These are phyloP conservation scores for Zygothrica quintamaculata DNA, from an alignment of 2,888 invertebrate species.

Conservation along the genomic window DNA sequence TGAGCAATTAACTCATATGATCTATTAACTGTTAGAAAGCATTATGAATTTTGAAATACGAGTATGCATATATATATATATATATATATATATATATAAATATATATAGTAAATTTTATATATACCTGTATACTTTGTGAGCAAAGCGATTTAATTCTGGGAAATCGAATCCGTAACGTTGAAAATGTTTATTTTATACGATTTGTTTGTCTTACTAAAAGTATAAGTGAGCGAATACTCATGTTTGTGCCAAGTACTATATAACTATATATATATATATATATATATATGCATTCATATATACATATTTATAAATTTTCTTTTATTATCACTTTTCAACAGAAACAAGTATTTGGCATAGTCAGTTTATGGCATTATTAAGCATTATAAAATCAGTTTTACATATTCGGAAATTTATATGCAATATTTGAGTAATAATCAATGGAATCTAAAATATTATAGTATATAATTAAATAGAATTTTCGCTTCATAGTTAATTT, in stretches of 20 bases:
- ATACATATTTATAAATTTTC: slow-evolving; percentile 2
- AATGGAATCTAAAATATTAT: too few species aligned
- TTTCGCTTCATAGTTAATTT: too few species aligned
- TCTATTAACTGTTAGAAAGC: background rate
- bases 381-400: background rate
- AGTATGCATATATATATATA: slow-evolving; percentile 2
- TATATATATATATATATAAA: background rate
- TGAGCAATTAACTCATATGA: background rate
- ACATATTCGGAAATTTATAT: too few species aligned
- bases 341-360: slow-evolving; percentile 21
- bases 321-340: slow-evolving; percentile 15
- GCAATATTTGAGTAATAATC: too few species aligned
- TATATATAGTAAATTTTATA: background rate
- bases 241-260: slow-evolving; percentile 15
- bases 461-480: too few species aligned
- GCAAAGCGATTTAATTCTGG: slow-evolving; percentile 40
- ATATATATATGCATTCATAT: background rate
- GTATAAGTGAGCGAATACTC: slow-evolving; percentile 12
- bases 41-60: background rate
- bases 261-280: background rate
- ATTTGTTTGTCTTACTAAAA: slow-evolving; percentile 52
- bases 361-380: slow-evolving; percentile 13
- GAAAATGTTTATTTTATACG: slow-evolving; percentile 50
- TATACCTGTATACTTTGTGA: slow-evolving; percentile 31
- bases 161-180: slow-evolving; percentile 38